Percentiles rank a stretch among this genome's conserved stretches.
Conservation (phyloP, 2,113 vertebrate genomes). For the Erythrocercus mccallii region DNA sequence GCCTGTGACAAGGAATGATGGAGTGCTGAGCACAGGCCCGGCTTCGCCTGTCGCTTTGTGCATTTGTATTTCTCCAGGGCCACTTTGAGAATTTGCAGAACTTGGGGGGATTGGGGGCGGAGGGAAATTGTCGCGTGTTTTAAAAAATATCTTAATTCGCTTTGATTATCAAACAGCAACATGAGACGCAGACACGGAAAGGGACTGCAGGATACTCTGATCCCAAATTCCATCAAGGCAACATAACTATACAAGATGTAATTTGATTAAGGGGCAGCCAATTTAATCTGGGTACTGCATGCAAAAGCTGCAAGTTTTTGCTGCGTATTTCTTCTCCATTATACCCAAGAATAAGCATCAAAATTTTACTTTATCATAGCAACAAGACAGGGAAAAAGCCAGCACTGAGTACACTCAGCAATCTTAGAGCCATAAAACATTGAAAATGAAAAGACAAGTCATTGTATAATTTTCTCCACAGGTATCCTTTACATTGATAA, state of each 20-base stretch:
- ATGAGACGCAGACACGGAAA: not conserved
- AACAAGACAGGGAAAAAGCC: constrained; percentile 19
- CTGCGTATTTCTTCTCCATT: not conserved
- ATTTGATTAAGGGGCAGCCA: constrained; percentile 44
- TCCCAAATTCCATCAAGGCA: not conserved
- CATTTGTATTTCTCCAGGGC: constrained; percentile 81
- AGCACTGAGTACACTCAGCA: not conserved
- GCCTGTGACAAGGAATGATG: constrained; percentile 83
- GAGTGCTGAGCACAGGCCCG: constrained; percentile 78
- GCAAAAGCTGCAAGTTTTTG: constrained; percentile 12
- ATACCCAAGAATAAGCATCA: not conserved
- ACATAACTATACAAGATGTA: not conserved
- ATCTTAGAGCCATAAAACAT: not conserved
- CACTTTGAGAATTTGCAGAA: constrained; percentile 72
- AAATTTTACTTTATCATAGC: constrained; percentile 27
- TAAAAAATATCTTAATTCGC: constrained; percentile 37
- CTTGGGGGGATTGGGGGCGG: not conserved
- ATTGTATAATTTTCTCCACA: not conserved
- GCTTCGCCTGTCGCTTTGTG: constrained; percentile 74
- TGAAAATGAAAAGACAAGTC: not conserved
- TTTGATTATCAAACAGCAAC: constrained; percentile 26
- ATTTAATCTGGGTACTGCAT: constrained; percentile 51
- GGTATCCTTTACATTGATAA: not conserved
- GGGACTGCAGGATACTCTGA: not conserved
- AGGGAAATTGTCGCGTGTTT: not conserved